These are phyloP conservation scores for Tachysurus fulvidraco DNA, from an alignment of 2,113 vertebrate genomes.

Conservation along the genomic window DNA sequence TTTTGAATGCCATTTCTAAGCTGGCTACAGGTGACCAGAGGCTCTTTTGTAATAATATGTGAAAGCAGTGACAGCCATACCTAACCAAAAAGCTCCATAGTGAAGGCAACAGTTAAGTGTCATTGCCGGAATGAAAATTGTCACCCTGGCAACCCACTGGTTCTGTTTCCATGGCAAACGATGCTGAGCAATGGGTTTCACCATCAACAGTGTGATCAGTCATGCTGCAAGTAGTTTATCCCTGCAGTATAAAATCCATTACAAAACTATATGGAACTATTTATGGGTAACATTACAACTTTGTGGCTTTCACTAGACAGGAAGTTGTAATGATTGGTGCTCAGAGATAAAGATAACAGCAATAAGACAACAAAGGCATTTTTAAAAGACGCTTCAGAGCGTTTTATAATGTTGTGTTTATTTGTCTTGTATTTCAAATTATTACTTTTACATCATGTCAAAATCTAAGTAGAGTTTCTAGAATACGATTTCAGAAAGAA, in stretches of 20 bases:
- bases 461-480: neutral
- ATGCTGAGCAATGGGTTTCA: conserved; percentile 10
- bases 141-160: conserved; percentile 28
- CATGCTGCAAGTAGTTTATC: neutral
- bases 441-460: neutral
- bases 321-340: neutral
- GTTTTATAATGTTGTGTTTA: neutral
- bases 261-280: neutral
- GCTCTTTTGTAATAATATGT: neutral
- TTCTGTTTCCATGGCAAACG: conserved; percentile 27
- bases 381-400: neutral
- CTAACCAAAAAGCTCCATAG: conserved; percentile 1
- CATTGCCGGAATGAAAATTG: conserved; percentile 24
- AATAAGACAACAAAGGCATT: neutral
- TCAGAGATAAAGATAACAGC: neutral
- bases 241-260: neutral
- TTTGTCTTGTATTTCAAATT: neutral
- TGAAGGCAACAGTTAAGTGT: conserved; percentile 31
- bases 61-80: conserved; percentile 15
- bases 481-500: neutral
- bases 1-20: neutral
- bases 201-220: conserved; percentile 22
- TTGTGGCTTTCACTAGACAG: neutral
- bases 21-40: neutral
- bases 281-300: neutral